These are phyloP conservation scores for Hoplodrina blanda DNA, from an alignment of 2,888 invertebrate genomes.

Conservation along the genomic window DNA sequence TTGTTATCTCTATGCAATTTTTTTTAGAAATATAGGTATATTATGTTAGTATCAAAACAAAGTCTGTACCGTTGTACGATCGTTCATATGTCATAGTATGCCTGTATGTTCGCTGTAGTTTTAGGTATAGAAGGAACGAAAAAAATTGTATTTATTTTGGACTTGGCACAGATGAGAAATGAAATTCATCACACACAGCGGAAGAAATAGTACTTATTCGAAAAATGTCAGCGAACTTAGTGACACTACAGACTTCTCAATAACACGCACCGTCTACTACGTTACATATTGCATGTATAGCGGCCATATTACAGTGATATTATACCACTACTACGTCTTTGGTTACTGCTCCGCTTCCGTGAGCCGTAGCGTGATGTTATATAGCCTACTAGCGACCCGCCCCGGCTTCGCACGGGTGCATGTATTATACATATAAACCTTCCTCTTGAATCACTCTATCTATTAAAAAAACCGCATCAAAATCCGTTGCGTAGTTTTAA, in stretches of 20 bases:
- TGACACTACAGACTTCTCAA: not conserved
- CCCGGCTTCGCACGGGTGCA: too few species aligned
- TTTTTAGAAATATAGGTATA: slow-evolving; percentile 1
- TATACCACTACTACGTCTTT: too few species aligned
- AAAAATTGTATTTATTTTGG: slow-evolving; percentile 1
- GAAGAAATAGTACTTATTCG: not conserved
- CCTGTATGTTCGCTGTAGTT: not conserved
- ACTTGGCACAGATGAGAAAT: slow-evolving; percentile 12
- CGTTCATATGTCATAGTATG: not conserved
- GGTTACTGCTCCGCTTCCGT: too few species aligned
- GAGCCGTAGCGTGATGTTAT: too few species aligned
- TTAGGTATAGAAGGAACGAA: slow-evolving; percentile 1
- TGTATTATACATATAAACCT: too few species aligned
- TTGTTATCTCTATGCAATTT: not conserved
- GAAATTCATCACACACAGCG: not conserved
- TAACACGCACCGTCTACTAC: not conserved
- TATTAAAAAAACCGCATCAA: too few species aligned
- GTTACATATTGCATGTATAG: not conserved
- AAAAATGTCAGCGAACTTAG: not conserved
- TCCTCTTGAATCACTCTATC: too few species aligned
- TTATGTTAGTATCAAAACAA: too few species aligned
- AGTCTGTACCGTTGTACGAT: not conserved
- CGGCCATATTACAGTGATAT: too few species aligned
- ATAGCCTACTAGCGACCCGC: too few species aligned
- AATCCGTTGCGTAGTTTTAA: too few species aligned